Conservation (phyloP, 2,797 vertebrate genomes). For the Esox lucius region DNA sequence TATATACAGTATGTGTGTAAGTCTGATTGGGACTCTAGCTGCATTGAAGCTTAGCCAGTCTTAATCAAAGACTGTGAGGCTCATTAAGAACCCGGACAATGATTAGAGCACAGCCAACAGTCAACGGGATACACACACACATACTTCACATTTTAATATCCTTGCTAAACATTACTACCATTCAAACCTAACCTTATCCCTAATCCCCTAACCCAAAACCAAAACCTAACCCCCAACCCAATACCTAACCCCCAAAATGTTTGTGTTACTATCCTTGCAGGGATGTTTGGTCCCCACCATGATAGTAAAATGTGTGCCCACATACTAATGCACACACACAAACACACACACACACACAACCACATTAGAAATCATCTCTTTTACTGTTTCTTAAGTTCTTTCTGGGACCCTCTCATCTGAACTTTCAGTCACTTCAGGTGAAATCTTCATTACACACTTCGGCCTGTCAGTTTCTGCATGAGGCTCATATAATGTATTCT, state of each 20-base stretch:
- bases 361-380: not conserved
- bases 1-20: not conserved
- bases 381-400: not conserved
- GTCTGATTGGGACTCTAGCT: not conserved
- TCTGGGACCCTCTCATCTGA: conserved; percentile 26
- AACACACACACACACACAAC: not conserved
- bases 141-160: no score
- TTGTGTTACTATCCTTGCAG: no score
- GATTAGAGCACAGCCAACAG: not conserved
- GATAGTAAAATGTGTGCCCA: no score
- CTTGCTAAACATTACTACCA: no score
- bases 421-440: not conserved
- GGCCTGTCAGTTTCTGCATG: not conserved
- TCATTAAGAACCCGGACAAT: conserved; percentile 1
- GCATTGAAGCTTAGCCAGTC: not conserved
- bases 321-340: no score
- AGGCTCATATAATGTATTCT: not conserved
- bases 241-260: no score
- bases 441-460: not conserved
- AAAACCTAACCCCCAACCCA: no score
- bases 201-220: no score
- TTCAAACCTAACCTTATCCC: no score
- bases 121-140: not conserved
- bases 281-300: no score
- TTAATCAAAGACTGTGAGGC: conserved; percentile 3